Percentiles rank a stretch among this genome's conserved stretches.
These are phyloP conservation scores for Nomia melanderi DNA, from an alignment of 1,140 invertebrate species.

Conservation along the genomic window DNA sequence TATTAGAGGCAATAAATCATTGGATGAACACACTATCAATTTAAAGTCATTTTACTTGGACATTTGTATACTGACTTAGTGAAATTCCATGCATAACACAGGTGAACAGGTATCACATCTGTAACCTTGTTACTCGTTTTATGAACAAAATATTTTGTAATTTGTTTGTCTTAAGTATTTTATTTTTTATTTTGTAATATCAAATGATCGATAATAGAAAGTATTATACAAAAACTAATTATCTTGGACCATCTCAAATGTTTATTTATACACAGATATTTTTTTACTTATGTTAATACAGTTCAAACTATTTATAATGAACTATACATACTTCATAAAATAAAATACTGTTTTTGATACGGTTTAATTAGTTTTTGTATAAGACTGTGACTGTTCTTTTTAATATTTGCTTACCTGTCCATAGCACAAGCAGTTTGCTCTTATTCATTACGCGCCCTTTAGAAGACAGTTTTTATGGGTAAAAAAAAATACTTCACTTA, in stretches of 20 bases:
- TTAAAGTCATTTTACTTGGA: slow-evolving; percentile 47
- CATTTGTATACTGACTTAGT: slow-evolving; percentile 44
- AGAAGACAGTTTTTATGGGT: slow-evolving; percentile 3
- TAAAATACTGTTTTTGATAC: slow-evolving; percentile 48
- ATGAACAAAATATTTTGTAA: slow-evolving; percentile 16
- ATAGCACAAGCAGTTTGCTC: slow-evolving; percentile 73
- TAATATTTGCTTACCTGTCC: slow-evolving; percentile 73
- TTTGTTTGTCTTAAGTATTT: slow-evolving; percentile 20
- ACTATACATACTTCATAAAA: background rate
- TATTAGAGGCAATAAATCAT: slow-evolving; percentile 36
- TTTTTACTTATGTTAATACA: slow-evolving; percentile 26
- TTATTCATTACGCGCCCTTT: slow-evolving; percentile 26
- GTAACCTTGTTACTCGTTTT: slow-evolving; percentile 11
- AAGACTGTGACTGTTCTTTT: slow-evolving; percentile 57
- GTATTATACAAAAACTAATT: slow-evolving; percentile 42
- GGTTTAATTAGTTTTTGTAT: slow-evolving; percentile 45
- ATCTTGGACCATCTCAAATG: background rate
- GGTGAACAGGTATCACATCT: slow-evolving; percentile 18
- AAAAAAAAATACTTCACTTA: slow-evolving; percentile 26
- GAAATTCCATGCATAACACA: slow-evolving; percentile 16
- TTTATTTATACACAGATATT: slow-evolving; percentile 20
- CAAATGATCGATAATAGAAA: background rate
- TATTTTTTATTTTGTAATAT: slow-evolving; percentile 13
- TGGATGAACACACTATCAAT: slow-evolving; percentile 19
- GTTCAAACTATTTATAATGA: slow-evolving; percentile 9